Conservation (phyloP, 2,888 invertebrate genomes). For the Drosophila niveifrons region DNA sequence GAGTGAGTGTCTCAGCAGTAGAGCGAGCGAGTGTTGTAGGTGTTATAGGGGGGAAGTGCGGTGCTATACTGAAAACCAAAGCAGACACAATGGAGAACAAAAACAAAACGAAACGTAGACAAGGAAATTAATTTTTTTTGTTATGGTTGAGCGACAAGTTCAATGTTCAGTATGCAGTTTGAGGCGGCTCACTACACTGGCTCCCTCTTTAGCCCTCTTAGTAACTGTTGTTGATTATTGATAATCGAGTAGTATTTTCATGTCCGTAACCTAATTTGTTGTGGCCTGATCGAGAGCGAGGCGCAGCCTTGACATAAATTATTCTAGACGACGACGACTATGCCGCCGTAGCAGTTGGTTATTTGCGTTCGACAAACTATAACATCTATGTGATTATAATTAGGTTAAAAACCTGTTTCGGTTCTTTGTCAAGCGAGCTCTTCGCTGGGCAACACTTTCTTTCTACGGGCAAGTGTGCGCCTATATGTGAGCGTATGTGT, state of each 20-base stretch:
- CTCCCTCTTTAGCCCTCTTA: background rate
- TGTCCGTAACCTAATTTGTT: conserved; percentile 34
- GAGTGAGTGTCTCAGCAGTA: conserved; percentile 50
- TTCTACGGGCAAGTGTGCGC: conserved; percentile 37
- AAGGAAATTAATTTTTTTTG: conserved; percentile 27
- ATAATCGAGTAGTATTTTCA: conserved; percentile 45
- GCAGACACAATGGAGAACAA: conserved; percentile 15
- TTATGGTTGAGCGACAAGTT: conserved; percentile 46
- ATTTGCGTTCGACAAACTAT: conserved; percentile 36
- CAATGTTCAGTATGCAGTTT: conserved; percentile 59
- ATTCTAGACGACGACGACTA: conserved; percentile 13
- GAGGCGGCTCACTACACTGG: conserved; percentile 5
- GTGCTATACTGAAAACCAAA: conserved; percentile 54
- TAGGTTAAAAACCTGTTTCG: conserved; percentile 75
- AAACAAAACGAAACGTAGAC: conserved; percentile 5
- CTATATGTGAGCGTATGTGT: conserved; percentile 13
- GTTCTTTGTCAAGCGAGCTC: conserved; percentile 70
- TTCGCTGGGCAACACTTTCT: conserved; percentile 70
- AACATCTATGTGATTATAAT: conserved; percentile 59
- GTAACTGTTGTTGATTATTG: conserved; percentile 37
- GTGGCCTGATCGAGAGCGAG: conserved; percentile 13
- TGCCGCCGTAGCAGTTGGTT: conserved; percentile 24
- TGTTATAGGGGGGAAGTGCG: conserved; percentile 60
- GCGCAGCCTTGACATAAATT: conserved; percentile 69
- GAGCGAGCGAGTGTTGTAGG: conserved; percentile 47